phyloP scores from a whole-genome alignment of 2,113 vertebrate genomes.

The Rousettus leschenaultii region DNA sequence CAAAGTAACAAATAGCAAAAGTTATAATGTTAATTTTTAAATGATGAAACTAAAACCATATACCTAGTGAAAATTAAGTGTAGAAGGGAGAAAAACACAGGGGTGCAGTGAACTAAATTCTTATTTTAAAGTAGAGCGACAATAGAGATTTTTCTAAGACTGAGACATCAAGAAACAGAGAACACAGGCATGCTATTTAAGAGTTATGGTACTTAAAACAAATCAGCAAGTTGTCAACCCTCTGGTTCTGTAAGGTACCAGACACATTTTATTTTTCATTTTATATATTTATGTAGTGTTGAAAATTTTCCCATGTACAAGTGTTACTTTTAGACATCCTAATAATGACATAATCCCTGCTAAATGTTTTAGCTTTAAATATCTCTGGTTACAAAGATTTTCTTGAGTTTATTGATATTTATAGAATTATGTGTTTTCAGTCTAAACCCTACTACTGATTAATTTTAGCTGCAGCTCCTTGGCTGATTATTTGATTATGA shows the following conservation, averaged over 20 bases:
- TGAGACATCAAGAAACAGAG: background rate
- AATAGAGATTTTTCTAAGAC: background rate
- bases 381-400: constrained; percentile 3
- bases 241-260: background rate
- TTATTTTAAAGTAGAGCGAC: background rate
- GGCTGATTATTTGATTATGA: constrained; percentile 48
- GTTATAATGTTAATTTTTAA: background rate
- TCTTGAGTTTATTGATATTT: background rate
- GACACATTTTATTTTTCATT: background rate
- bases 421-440: background rate
- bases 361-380: constrained; percentile 22
- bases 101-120: background rate
- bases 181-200: background rate
- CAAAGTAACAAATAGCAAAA: background rate
- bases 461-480: constrained; percentile 4
- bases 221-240: background rate
- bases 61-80: background rate
- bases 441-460: background rate
- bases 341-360: background rate
- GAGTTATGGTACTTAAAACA: background rate
- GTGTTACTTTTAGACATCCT: background rate
- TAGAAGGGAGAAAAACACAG: background rate
- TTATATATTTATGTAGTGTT: background rate
- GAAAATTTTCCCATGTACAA: background rate
- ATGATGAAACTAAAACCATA: background rate